Conservation (phyloP, 2,113 vertebrate species). For the Eublepharis macularius region DNA sequence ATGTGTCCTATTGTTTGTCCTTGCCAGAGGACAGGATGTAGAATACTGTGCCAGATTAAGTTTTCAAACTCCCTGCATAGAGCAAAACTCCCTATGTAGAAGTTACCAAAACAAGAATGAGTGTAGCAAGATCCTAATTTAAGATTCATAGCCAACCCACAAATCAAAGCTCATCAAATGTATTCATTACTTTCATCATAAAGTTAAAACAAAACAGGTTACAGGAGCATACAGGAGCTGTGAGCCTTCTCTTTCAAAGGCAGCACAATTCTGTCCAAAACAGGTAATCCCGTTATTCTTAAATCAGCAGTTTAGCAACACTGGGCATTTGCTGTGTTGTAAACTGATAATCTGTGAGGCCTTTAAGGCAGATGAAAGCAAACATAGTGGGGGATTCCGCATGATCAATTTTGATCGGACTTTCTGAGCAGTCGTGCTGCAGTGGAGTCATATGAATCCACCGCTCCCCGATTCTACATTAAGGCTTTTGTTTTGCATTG, state of each 20-base stretch:
- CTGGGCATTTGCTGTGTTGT: not conserved
- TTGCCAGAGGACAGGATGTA: not conserved
- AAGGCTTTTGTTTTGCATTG: no score
- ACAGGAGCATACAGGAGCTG: not conserved
- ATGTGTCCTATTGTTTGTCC: not conserved
- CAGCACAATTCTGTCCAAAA: not conserved
- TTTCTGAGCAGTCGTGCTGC: no score
- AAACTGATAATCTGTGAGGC: not conserved
- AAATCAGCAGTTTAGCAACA: not conserved
- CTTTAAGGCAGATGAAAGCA: no score
- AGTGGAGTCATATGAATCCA: no score
- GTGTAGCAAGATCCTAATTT: not conserved
- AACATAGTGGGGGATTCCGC: no score
- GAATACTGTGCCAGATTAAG: not conserved
- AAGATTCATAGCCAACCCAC: not conserved
- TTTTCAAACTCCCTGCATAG: not conserved
- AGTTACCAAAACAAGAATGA: not conserved
- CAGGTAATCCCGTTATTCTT: not conserved
- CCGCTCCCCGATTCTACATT: no score
- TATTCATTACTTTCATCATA: not conserved
- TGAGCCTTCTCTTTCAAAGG: not conserved
- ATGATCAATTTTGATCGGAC: no score
- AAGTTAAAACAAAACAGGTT: not conserved
- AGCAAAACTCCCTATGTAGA: not conserved
- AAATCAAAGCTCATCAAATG: not conserved